phyloP scores from a whole-genome alignment of 2,888 invertebrate genomes.

The Drosophila lutescens region DNA sequence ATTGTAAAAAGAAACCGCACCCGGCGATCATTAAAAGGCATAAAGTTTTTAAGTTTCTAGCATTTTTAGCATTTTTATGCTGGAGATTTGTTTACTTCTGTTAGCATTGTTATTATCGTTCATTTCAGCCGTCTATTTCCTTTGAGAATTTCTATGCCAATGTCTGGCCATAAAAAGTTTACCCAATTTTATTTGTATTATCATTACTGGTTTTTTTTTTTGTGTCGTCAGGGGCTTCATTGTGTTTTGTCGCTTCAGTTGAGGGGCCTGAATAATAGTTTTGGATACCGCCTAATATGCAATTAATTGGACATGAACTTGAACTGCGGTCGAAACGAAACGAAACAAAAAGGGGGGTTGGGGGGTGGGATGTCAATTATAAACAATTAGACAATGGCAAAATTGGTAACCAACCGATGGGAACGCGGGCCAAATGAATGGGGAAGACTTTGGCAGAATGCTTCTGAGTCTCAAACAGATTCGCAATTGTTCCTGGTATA shows the following conservation, averaged over 20 bases:
- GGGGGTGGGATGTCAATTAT: conserved; percentile 15
- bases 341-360: too few relatives aligned
- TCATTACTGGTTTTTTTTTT: conserved; percentile 5
- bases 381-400: conserved; percentile 55
- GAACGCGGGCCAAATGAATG: conserved; percentile 36
- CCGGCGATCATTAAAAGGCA: conserved; percentile 13
- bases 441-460: conserved; percentile 18
- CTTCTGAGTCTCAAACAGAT: conserved; percentile 21
- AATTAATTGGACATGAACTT: conserved; percentile 64
- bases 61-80: conserved; percentile 12
- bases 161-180: conserved; percentile 35
- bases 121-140: conserved; percentile 19
- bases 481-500: conserved; percentile 22
- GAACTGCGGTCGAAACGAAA: conserved; percentile 1
- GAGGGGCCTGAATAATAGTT: conserved; percentile 39
- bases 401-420: conserved; percentile 51
- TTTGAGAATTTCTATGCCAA: conserved; percentile 38
- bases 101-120: conserved; percentile 19
- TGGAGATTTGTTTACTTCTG: conserved; percentile 9
- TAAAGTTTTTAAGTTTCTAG: conserved; percentile 1
- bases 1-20: conserved; percentile 28
- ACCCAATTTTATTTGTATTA: conserved; percentile 18
- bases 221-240: conserved; percentile 14
- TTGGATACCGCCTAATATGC: conserved; percentile 52
- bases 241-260: conserved; percentile 37